Evolutionary conservation across 2,113 vertebrate species (phyloP), one percentile per base, ranked within the genome.

Genomic region (Gymnarchus niloticus): DNA sequence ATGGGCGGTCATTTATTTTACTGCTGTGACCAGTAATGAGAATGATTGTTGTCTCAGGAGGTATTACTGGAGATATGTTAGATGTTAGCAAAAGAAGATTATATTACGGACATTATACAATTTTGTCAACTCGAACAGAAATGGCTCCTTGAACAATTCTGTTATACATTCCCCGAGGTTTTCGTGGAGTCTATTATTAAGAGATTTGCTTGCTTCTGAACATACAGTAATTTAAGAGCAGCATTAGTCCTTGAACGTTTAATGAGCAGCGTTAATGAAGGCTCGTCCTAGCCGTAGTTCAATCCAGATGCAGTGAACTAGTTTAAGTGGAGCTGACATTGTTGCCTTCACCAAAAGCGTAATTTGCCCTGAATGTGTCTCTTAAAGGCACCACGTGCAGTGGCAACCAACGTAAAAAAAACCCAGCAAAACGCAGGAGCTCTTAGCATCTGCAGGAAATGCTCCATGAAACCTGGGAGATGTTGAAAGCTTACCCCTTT

Each of bases 281-380:
- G 33, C 57, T 17, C 54, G 6, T 57, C 73, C 51, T 25, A 19
- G 51, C 81, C 46, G 86, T 56, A 82, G 85, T 57, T 56, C 56
- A 73, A 73, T 33, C 52, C 84, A 52, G 57, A 84, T 44, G 83
- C 87, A 51, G 77, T 85, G 78, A 88, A 78, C 84, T 85, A 56
- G 78, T 49, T 85, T 89, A 85, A 82, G 81, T 86, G 87, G 52
- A 52, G 48, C 56, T 80, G 61, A 81, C 85, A 86, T 85, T 59
- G 59, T 81, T 76, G 49, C 65, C 83, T 69, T 59, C 56, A 21
- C 78, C 56, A 84, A 81, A 87, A 57, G 73, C 61, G 65, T 81
- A 12, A 61, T 83, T 81, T 37, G 85, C 81, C 87, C 86, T 87
- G 83, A 87, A 86, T 86, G 54, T 56, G 81, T 88, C 84, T 88